Evolutionary conservation across 1,140 invertebrate species (phyloP).

Genomic region (Lepidurus couesii): DNA sequence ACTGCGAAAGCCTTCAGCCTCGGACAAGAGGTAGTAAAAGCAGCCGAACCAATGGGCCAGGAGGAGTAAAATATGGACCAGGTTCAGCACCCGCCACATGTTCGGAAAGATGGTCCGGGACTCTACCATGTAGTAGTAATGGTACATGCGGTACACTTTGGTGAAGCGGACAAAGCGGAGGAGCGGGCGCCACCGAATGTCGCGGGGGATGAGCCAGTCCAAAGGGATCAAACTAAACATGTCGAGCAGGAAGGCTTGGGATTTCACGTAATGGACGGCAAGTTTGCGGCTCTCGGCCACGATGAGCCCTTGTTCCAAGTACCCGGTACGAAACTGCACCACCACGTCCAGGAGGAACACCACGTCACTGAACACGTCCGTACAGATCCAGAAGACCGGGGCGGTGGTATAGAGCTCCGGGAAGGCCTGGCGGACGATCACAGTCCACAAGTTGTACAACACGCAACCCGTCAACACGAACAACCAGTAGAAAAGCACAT

Average conservation of each 20-base stretch:
- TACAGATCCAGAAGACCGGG: conserved; percentile 65
- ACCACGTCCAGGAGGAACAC: conserved; percentile 80
- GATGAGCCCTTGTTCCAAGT: conserved; percentile 89
- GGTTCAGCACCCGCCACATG: conserved; percentile 89
- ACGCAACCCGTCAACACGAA: conserved; percentile 80
- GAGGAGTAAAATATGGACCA: conserved; percentile 89
- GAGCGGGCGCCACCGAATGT: conserved; percentile 37
- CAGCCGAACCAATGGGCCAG: conserved; percentile 96
- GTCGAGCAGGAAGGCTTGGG: conserved; percentile 79
- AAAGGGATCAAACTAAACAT: conserved; percentile 73
- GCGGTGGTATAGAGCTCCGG: conserved; percentile 75
- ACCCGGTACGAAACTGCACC: conserved; percentile 90
- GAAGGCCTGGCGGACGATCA: conserved; percentile 89
- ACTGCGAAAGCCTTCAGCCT: conserved; percentile 82
- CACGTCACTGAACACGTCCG: conserved; percentile 76
- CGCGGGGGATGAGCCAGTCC: conserved; percentile 74
- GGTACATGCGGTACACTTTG: conserved; percentile 80
- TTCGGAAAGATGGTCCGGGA: conserved; percentile 92
- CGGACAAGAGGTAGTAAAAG: conserved; percentile 90
- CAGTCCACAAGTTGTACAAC: conserved; percentile 90
- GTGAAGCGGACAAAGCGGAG: conserved; percentile 50
- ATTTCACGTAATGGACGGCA: conserved; percentile 78
- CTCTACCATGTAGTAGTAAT: conserved; percentile 94
- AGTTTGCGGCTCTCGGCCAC: conserved; percentile 86
- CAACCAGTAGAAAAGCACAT: conserved; percentile 93